phyloP scores from a whole-genome alignment of 1,140 invertebrate species.

The Scaptomyza graminum region DNA sequence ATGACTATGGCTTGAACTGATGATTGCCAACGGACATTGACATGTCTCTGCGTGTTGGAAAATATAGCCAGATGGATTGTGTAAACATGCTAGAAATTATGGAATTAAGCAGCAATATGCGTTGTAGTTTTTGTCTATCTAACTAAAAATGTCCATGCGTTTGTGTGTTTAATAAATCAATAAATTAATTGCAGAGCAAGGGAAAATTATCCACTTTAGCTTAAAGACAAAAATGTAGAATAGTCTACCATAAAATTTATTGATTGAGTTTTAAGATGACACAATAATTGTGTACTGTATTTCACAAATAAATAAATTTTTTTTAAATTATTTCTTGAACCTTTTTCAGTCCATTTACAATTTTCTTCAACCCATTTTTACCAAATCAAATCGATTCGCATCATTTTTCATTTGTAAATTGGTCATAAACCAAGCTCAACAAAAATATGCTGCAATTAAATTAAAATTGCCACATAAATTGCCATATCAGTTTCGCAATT shows the following conservation, averaged over 20 bases:
- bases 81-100: slow-evolving; percentile 81
- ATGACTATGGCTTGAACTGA: slow-evolving; percentile 44
- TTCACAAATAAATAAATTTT: too few species aligned
- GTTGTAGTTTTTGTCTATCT: slow-evolving; percentile 49
- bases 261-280: too few species aligned
- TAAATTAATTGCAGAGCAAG: slow-evolving; percentile 51
- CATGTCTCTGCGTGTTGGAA: slow-evolving; percentile 47
- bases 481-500: slow-evolving; percentile 58
- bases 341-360: background rate
- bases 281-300: too few species aligned
- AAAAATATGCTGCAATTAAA: slow-evolving; percentile 55
- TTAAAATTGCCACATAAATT: slow-evolving; percentile 60
- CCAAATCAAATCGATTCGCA: background rate
- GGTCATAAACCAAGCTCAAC: slow-evolving; percentile 2
- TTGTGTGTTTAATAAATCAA: slow-evolving; percentile 43
- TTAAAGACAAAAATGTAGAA: too few species aligned
- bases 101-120: slow-evolving; percentile 67
- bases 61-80: slow-evolving; percentile 83
- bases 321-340: too few species aligned
- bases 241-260: too few species aligned
- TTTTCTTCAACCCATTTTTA: background rate
- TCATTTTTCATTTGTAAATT: slow-evolving; percentile 16
- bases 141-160: background rate
- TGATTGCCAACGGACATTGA: slow-evolving; percentile 63
- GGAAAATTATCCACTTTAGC: background rate